Evolutionary conservation across 2,888 invertebrate species (phyloP), one percentile per base, ranked within the genome.

Genomic region (Choreutis nemorana): DNA sequence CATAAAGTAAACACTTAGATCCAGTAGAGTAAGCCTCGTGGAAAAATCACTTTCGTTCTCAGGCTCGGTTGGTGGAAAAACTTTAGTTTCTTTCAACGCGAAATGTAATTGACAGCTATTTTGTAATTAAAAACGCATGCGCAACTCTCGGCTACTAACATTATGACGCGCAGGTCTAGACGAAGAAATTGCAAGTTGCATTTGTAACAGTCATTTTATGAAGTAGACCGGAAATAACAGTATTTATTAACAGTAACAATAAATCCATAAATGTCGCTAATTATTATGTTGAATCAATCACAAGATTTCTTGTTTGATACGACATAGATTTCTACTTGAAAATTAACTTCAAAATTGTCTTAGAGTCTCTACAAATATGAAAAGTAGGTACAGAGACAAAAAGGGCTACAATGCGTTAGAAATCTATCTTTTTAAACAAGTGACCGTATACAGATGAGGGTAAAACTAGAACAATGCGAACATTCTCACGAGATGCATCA

Each of bases 401-500:
- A n/a, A n/a, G n/a, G n/a, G n/a, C n/a, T n/a, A n/a, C n/a, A n/a
- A n/a, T n/a, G n/a, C n/a, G n/a, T n/a, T n/a, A n/a, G n/a, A n/a
- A n/a, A n/a, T n/a, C n/a, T n/a, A n/a, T n/a, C n/a, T n/a, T n/a
- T n/a, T n/a, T n/a, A n/a, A n/a, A n/a, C n/a, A n/a, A n/a, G n/a
- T n/a, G n/a, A n/a, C n/a, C n/a, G n/a, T n/a, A 43, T 50, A 54
- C 45, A 56, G 55, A 63, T 49, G 55, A 57, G 63, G 57, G 59
- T 53, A 54, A 55, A 55, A 51, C 49, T 48, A 58, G 53, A 66
- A n/a, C 43, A 52, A 51, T 51, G 50, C 55, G 56, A 60, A 57
- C 65, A 50, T 71, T 77, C 77, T 60, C 77, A 78, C 77, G 72
- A 45, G 38, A 52, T 42, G 56, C 64, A 57, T 40, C 72, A 66